Conservation (phyloP, 1,140 invertebrate genomes). For the Drosophila sp. region DNA sequence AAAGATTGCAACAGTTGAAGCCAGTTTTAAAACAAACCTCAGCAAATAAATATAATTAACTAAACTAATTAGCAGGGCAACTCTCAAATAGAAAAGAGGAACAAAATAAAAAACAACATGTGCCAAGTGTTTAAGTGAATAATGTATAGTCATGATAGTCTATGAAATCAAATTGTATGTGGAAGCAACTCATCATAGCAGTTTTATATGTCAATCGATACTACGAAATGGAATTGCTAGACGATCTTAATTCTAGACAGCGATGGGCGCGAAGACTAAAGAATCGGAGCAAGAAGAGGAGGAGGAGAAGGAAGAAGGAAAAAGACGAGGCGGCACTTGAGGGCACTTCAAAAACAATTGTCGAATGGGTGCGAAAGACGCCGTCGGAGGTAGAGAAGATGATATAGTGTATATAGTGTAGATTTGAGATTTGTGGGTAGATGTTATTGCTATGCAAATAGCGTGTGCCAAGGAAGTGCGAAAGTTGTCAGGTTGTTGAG, state of each 20-base stretch:
- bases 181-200: background rate
- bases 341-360: slow-evolving; percentile 23
- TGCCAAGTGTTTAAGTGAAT: background rate
- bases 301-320: background rate
- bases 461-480: slow-evolving; percentile 73
- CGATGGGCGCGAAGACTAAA: no score
- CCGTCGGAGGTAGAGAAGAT: slow-evolving; percentile 13
- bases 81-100: background rate
- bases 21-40: background rate
- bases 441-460: slow-evolving; percentile 43
- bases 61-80: background rate
- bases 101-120: slow-evolving; percentile 10
- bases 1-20: background rate
- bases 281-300: no score
- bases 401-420: no score
- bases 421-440: no score
- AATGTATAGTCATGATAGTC: slow-evolving; percentile 1
- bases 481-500: slow-evolving; percentile 65
- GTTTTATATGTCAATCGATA: background rate
- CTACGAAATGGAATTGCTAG: background rate
- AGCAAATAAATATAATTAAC: background rate
- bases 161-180: background rate
- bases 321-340: background rate
- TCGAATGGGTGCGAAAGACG: slow-evolving; percentile 53
- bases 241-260: background rate